Evolutionary conservation across 2,113 vertebrate genomes (phyloP).

Genomic region (Centrocercus urophasianus): DNA sequence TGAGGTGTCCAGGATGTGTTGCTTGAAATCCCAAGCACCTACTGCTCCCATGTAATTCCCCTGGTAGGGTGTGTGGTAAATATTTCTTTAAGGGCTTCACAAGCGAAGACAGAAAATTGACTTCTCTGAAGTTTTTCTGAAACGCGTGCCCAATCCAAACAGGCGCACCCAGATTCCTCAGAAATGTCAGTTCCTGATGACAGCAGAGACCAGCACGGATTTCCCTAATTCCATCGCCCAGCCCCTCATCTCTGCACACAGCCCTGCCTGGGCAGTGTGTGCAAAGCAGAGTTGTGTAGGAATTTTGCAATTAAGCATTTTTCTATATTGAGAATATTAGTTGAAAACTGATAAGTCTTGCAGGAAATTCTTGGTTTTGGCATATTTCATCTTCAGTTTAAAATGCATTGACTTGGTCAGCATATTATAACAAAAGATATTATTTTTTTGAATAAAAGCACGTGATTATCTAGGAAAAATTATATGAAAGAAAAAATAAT

Average conservation of each 20-base stretch:
- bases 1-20: not conserved
- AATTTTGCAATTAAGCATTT: not conserved
- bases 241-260: accelerated
- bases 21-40: not conserved
- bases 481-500: not conserved
- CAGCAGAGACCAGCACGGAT: not conserved
- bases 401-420: not conserved
- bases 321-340: not conserved
- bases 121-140: conserved; percentile 1
- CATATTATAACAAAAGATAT: not conserved
- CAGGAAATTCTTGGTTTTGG: not conserved
- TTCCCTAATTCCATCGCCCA: not conserved
- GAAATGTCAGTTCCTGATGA: not conserved
- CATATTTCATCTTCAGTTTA: not conserved
- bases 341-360: not conserved
- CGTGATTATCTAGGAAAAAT: not conserved
- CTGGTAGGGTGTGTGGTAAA: accelerated
- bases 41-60: not conserved
- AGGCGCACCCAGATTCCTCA: not conserved
- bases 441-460: not conserved
- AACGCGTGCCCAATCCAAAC: not conserved
- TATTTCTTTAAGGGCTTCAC: not conserved
- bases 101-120: not conserved
- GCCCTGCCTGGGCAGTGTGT: not conserved
- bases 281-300: not conserved